These are phyloP conservation scores for Nymphicus hollandicus DNA, from an alignment of 2,113 vertebrate genomes.

Conservation along the genomic window DNA sequence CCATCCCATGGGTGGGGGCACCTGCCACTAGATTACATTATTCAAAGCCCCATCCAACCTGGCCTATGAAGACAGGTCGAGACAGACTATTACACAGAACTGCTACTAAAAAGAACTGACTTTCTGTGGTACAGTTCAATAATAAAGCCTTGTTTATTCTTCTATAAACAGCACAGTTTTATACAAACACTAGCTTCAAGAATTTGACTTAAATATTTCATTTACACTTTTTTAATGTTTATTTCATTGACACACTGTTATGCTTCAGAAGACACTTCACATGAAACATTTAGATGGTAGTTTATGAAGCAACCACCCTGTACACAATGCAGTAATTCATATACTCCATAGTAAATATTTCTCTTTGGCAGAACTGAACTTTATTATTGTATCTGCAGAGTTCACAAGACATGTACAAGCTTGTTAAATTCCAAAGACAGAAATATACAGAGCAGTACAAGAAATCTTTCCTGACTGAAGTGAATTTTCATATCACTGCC, in stretches of 20 bases:
- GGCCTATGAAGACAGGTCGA: too few species aligned
- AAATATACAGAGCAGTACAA: background rate
- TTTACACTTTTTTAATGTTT: background rate
- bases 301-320: background rate
- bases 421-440: background rate
- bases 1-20: too few species aligned
- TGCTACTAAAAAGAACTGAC: background rate
- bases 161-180: background rate
- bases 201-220: background rate
- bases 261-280: background rate
- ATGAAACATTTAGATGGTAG: background rate
- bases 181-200: background rate
- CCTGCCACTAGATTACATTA: too few species aligned
- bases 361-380: background rate
- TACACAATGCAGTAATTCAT: background rate
- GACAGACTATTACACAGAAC: background rate
- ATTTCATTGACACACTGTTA: background rate
- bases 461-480: background rate
- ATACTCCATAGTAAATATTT: background rate
- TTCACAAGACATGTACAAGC: background rate
- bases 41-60: background rate
- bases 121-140: background rate
- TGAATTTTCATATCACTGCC: slow-evolving; percentile 22
- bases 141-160: background rate
- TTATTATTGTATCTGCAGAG: background rate